A percentile compares a stretch with the other conserved stretches of the same genome.
Conservation (phyloP, 2,888 invertebrate species). For the Amaurobius ferox region DNA sequence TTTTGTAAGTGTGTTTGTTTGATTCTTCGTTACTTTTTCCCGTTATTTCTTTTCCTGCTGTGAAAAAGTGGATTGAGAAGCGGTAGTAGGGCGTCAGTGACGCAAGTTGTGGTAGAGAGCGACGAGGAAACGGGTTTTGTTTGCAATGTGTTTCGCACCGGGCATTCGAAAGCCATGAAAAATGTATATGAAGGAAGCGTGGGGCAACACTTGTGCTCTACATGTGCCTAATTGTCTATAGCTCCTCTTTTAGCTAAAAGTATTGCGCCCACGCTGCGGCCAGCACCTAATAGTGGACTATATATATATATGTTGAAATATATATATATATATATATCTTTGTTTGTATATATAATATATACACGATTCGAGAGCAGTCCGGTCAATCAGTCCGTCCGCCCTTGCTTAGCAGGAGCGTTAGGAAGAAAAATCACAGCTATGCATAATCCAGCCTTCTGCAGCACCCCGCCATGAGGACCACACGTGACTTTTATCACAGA, state of each 20-base stretch:
- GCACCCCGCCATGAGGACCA: slow-evolving; percentile 65
- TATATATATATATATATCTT: slow-evolving; percentile 57
- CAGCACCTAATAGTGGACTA: slow-evolving; percentile 72
- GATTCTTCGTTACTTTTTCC: slow-evolving; percentile 20
- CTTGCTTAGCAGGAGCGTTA: slow-evolving; percentile 68
- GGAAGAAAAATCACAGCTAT: slow-evolving; percentile 56
- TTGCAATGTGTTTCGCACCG: slow-evolving; percentile 41
- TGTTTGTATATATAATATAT: slow-evolving; percentile 59
- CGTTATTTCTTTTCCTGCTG: slow-evolving; percentile 10
- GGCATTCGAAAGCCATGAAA: slow-evolving; percentile 60
- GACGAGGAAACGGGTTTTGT: slow-evolving; percentile 50
- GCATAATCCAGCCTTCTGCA: slow-evolving; percentile 35
- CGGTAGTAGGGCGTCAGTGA: slow-evolving; percentile 40
- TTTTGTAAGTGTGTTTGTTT: slow-evolving; percentile 9
- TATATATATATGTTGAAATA: slow-evolving; percentile 49
- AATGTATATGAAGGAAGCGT: slow-evolving; percentile 63
- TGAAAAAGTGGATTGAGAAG: slow-evolving; percentile 41
- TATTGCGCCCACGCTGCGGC: slow-evolving; percentile 71
- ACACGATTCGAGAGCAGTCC: slow-evolving; percentile 60
- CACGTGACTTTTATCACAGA: slow-evolving; percentile 69
- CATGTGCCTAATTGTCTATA: slow-evolving; percentile 68
- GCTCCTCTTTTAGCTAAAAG: slow-evolving; percentile 71
- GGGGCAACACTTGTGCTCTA: slow-evolving; percentile 72
- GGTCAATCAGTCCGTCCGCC: slow-evolving; percentile 55
- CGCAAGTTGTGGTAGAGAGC: slow-evolving; percentile 58